phyloP scores from a whole-genome alignment of 2,888 invertebrate species.

The Oligia latruncula region DNA sequence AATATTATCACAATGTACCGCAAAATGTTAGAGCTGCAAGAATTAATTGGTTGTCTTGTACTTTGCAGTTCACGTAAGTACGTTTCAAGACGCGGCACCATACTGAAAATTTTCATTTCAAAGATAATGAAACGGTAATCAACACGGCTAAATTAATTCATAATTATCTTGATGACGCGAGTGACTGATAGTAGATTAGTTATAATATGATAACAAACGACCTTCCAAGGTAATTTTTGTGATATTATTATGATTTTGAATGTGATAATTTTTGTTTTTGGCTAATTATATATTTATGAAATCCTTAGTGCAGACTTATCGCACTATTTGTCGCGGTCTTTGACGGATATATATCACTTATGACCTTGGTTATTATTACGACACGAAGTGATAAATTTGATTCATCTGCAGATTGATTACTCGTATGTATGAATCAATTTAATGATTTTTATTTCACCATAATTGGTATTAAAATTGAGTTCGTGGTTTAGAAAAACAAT shows the following conservation, averaged over 20 bases:
- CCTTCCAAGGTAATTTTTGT: constrained; percentile 54
- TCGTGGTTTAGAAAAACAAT: background rate
- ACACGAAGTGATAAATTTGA: background rate
- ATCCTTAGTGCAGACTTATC: constrained; percentile 20
- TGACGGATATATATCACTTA: background rate
- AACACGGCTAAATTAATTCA: constrained; percentile 32
- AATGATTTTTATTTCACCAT: background rate
- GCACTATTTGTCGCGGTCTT: background rate
- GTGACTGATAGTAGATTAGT: constrained; percentile 38
- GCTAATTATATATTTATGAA: constrained; percentile 16
- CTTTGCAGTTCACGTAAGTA: constrained; percentile 18
- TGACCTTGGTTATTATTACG: background rate
- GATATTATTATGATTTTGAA: constrained; percentile 34
- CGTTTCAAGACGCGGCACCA: constrained; percentile 4
- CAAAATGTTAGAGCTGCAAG: background rate
- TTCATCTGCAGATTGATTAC: background rate
- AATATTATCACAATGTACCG: constrained; percentile 5
- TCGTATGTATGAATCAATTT: background rate
- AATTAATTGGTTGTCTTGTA: background rate
- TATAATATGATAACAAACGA: constrained; percentile 64
- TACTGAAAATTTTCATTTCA: constrained; percentile 34
- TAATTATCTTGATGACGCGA: constrained; percentile 52
- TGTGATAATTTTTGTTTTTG: constrained; percentile 8
- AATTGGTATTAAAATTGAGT: background rate
- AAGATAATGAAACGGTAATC: constrained; percentile 37